Evolutionary conservation across 2,888 invertebrate species (phyloP).

Genomic region (Entomobrya multifasciata): DNA sequence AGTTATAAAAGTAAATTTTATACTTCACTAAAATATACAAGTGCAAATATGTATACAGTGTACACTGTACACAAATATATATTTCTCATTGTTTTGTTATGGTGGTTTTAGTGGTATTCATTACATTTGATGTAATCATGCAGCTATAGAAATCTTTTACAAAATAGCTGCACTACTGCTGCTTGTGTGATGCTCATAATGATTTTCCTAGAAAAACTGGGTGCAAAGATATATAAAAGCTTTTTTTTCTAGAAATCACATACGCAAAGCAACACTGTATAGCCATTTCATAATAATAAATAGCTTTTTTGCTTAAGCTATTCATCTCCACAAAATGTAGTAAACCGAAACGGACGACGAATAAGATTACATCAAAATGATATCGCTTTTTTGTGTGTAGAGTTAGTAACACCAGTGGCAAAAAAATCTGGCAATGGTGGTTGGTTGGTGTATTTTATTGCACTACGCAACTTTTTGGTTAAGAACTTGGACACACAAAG

Average conservation of each 20-base stretch:
- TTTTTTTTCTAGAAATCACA: too few relatives aligned
- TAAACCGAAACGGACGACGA: slow-evolving; percentile 35
- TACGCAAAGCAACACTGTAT: background rate
- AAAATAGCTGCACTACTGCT: background rate
- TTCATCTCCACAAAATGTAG: slow-evolving; percentile 28
- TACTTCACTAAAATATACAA: too few relatives aligned
- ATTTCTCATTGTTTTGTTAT: too few relatives aligned
- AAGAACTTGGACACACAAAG: slow-evolving; percentile 32
- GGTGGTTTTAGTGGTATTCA: too few relatives aligned
- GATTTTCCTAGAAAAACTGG: slow-evolving; percentile 16
- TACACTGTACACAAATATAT: too few relatives aligned
- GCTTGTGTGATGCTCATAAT: slow-evolving; percentile 5
- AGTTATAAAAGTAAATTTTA: background rate
- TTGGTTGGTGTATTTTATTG: slow-evolving; percentile 35
- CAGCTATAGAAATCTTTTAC: background rate
- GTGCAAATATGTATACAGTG: too few relatives aligned
- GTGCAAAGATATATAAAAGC: background rate
- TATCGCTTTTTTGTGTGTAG: slow-evolving; percentile 13
- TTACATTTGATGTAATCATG: background rate
- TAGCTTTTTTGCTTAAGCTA: slow-evolving; percentile 24
- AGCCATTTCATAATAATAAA: slow-evolving; percentile 40
- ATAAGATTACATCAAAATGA: slow-evolving; percentile 41
- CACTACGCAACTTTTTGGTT: slow-evolving; percentile 47
- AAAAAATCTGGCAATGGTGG: background rate
- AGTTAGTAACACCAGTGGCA: background rate